Percentiles rank a stretch among this genome's conserved stretches.
These are phyloP conservation scores for Eubucco bourcierii DNA, from an alignment of 2,113 vertebrate genomes.

Conservation along the genomic window DNA sequence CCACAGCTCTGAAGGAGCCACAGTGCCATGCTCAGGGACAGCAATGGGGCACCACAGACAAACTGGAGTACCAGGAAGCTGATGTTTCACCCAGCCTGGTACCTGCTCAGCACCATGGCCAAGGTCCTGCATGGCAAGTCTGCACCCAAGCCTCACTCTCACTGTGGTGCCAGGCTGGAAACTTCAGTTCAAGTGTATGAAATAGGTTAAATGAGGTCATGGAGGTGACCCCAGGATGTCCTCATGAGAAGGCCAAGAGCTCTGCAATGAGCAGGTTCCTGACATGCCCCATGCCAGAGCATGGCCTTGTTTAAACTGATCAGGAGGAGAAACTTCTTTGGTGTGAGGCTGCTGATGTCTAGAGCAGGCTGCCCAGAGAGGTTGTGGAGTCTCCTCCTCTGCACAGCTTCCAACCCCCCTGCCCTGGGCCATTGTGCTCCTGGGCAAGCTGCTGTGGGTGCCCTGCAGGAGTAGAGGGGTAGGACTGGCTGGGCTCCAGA, in stretches of 20 bases:
- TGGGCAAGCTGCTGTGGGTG: not conserved
- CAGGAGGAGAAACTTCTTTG: not conserved
- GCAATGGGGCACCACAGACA: not conserved
- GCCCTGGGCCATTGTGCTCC: not conserved
- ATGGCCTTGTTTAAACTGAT: not conserved
- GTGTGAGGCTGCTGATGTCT: not conserved
- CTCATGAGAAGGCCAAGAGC: not conserved
- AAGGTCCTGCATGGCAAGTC: not conserved
- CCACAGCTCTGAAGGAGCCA: not conserved
- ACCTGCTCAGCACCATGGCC: not conserved
- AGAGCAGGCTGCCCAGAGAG: not conserved
- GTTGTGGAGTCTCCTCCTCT: not conserved
- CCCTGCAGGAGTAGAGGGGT: not conserved
- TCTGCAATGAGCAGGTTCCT: not conserved
- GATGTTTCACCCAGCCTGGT: rapidly evolving
- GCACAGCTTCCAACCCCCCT: not conserved
- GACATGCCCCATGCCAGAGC: rapidly evolving
- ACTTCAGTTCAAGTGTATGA: not conserved
- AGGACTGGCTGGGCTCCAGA: not conserved
- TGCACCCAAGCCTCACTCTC: not conserved
- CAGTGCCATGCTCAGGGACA: not conserved
- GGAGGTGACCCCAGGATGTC: not conserved
- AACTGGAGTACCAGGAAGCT: not conserved
- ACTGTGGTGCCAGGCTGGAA: not conserved
- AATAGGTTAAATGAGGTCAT: not conserved